Conservation (phyloP, 2,797 vertebrate genomes). For the Poecilia wingei region DNA sequence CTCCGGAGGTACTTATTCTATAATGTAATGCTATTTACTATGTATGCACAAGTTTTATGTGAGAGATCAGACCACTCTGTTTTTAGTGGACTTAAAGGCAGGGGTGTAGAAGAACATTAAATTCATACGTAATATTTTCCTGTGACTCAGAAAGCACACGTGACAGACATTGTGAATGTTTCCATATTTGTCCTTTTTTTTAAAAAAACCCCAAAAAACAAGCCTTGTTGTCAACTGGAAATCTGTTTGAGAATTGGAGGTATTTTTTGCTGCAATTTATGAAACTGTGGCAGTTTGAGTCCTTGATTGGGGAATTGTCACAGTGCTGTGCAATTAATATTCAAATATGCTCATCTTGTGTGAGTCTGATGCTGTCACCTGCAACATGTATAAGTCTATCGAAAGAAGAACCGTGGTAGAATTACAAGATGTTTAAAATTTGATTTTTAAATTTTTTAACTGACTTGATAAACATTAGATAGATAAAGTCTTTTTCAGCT, state of each 20-base stretch:
- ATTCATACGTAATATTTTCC: not conserved
- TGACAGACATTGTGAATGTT: not conserved
- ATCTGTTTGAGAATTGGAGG: not conserved
- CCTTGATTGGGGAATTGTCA: not conserved
- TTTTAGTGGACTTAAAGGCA: not conserved
- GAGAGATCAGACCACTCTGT: not conserved
- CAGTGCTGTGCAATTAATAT: not conserved
- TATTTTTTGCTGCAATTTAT: not conserved
- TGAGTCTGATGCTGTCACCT: not conserved
- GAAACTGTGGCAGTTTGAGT: not conserved
- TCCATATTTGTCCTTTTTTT: not conserved
- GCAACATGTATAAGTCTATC: not conserved
- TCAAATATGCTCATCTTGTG: not conserved
- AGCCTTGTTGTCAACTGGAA: not conserved
- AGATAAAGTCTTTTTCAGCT: not conserved
- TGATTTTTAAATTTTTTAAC: not conserved
- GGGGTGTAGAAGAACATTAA: not conserved
- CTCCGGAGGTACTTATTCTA: not conserved
- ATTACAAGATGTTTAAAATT: not conserved
- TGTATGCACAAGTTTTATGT: not conserved
- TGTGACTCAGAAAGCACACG: not conserved
- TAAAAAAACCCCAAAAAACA: not conserved
- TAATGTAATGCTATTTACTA: not conserved
- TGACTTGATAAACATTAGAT: not conserved
- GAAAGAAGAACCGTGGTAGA: not conserved